Evolutionary conservation across 2,797 vertebrate genomes (phyloP).

Genomic region (Pterois miles): DNA sequence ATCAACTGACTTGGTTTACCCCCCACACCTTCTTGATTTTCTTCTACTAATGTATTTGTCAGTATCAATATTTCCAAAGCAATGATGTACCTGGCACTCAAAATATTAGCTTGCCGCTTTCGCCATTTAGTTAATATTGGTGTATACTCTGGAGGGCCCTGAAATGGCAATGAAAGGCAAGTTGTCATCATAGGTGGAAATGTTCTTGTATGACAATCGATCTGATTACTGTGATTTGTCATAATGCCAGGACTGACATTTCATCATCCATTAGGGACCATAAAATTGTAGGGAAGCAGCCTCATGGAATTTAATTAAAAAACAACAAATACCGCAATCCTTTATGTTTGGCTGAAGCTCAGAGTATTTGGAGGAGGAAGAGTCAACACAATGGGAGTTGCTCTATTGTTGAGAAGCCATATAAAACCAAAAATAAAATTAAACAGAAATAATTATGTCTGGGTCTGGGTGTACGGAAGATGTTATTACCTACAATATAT

Average conservation of each 20-base stretch:
- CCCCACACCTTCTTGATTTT: conserved; percentile 1
- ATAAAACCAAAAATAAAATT: conserved; percentile 1
- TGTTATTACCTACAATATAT: neutral
- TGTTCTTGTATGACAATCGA: conserved; percentile 57
- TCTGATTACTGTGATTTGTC: conserved; percentile 73
- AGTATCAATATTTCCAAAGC: conserved; percentile 36
- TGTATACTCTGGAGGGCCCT: conserved; percentile 41
- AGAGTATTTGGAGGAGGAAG: conserved; percentile 2
- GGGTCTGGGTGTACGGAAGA: neutral
- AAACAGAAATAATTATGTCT: neutral
- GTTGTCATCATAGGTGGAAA: conserved; percentile 44
- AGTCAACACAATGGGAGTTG: conserved; percentile 15
- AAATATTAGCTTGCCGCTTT: conserved; percentile 26
- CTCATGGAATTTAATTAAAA: conserved; percentile 74
- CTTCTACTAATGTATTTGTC: neutral
- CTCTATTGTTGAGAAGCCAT: neutral
- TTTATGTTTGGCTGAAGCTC: conserved; percentile 53
- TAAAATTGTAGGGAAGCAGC: conserved; percentile 55
- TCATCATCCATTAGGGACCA: conserved; percentile 67
- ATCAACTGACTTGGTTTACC: neutral
- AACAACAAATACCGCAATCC: conserved; percentile 60
- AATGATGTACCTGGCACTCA: conserved; percentile 19
- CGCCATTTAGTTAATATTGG: conserved; percentile 34
- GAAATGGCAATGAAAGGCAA: conserved; percentile 42
- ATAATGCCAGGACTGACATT: conserved; percentile 75